These are phyloP conservation scores for Merodon equestris DNA, from an alignment of 2,888 invertebrate genomes.

Conservation along the genomic window DNA sequence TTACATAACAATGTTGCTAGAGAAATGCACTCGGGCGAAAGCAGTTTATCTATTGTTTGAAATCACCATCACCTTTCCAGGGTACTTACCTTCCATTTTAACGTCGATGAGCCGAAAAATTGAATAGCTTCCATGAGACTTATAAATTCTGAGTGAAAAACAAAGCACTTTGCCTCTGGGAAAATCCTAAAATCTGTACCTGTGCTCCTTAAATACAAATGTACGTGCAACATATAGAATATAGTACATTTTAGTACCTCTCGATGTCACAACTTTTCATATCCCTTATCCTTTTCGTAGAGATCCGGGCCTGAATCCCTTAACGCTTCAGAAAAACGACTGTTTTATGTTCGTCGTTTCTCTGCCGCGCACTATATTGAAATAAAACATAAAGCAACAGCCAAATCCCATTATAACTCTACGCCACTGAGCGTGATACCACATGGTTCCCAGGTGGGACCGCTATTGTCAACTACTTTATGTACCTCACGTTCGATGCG, in stretches of 20 bases:
- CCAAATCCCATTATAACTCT: conserved; percentile 4
- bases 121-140: no score
- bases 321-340: neutral
- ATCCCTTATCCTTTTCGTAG: neutral
- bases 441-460: conserved; percentile 37
- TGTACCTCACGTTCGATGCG: conserved; percentile 33
- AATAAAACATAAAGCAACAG: conserved; percentile 2
- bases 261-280: conserved; percentile 1
- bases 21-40: conserved; percentile 55
- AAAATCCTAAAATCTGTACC: no score
- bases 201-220: no score
- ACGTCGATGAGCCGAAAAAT: no score
- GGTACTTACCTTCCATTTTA: no score
- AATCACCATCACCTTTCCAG: no score
- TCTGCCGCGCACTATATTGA: neutral
- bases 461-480: conserved; percentile 38
- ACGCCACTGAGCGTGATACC: neutral
- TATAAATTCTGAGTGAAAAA: no score
- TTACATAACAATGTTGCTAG: conserved; percentile 53
- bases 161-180: no score
- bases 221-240: no score
- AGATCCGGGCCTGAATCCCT: neutral
- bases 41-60: neutral
- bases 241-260: neutral
- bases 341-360: neutral